phyloP scores from a whole-genome alignment of 1,140 invertebrate species.

The Bilobella aurantiaca region DNA sequence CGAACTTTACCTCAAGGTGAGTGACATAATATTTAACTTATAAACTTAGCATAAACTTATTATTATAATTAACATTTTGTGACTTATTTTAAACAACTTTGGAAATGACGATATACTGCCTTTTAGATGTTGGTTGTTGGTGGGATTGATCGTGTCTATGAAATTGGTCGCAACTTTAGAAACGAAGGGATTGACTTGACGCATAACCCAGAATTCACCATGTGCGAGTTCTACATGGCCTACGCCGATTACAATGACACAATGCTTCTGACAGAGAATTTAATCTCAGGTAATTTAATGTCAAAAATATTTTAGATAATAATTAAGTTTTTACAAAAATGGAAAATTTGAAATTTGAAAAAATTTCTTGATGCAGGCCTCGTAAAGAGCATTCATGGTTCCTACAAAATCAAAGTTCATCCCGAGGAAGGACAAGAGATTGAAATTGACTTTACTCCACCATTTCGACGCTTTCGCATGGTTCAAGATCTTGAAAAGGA shows the following conservation, averaged over 20 bases:
- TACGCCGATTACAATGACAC: slow-evolving; percentile 98
- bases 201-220: slow-evolving; percentile 99
- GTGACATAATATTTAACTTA: no score
- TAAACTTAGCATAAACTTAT: no score
- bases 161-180: slow-evolving; percentile 93
- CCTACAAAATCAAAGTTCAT: slow-evolving; percentile 74
- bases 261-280: slow-evolving; percentile 80
- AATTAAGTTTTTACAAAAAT: no score
- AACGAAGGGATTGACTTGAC: slow-evolving; percentile 99
- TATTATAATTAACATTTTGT: no score
- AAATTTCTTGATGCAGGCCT: slow-evolving; percentile 47
- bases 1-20: slow-evolving; percentile 88
- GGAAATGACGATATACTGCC: no score
- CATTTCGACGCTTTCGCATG: slow-evolving; percentile 87
- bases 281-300: slow-evolving; percentile 60
- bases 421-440: slow-evolving; percentile 66
- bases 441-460: slow-evolving; percentile 95
- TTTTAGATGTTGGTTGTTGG: slow-evolving; percentile 87
- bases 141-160: slow-evolving; percentile 92
- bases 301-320: no score
- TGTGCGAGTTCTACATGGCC: slow-evolving; percentile 99
- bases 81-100: no score
- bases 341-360: neutral
- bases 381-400: slow-evolving; percentile 57
- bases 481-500: slow-evolving; percentile 75